A percentile compares a stretch with the other conserved stretches of the same genome.
phyloP scores from a whole-genome alignment of 2,888 invertebrate genomes.

The Sicus ferrugineus region DNA sequence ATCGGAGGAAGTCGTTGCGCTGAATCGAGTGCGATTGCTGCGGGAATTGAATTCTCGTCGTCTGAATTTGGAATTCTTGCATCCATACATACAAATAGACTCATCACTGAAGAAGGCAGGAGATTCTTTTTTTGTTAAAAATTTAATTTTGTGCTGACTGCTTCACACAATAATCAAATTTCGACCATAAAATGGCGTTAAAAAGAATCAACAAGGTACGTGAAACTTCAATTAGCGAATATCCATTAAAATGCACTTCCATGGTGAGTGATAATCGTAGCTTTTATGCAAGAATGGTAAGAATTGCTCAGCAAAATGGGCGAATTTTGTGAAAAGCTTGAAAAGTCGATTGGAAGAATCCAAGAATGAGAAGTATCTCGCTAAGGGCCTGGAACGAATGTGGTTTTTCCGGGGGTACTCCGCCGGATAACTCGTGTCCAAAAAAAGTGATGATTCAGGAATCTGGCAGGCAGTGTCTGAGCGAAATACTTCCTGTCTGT shows the following conservation, averaged over 20 bases:
- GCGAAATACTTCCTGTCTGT: neutral
- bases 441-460: neutral
- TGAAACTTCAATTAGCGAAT: constrained; percentile 46
- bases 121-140: constrained; percentile 44
- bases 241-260: constrained; percentile 48
- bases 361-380: constrained; percentile 14
- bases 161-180: constrained; percentile 57
- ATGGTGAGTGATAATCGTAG: constrained; percentile 40
- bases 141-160: constrained; percentile 47
- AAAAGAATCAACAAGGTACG: constrained; percentile 92
- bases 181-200: constrained; percentile 82
- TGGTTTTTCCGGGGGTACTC: constrained; percentile 7
- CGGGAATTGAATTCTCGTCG: constrained; percentile 47
- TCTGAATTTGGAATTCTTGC: constrained; percentile 35
- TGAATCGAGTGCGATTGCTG: constrained; percentile 47
- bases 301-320: constrained; percentile 49
- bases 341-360: constrained; percentile 3
- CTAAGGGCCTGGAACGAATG: constrained; percentile 11
- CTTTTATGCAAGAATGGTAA: constrained; percentile 55
- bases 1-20: constrained; percentile 38
- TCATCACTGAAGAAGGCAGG: constrained; percentile 34
- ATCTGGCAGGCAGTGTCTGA: neutral
- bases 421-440: neutral
- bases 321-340: constrained; percentile 32
- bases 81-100: constrained; percentile 28